Conservation (phyloP, 2,797 vertebrate genomes). For the Haliaeetus albicilla region DNA sequence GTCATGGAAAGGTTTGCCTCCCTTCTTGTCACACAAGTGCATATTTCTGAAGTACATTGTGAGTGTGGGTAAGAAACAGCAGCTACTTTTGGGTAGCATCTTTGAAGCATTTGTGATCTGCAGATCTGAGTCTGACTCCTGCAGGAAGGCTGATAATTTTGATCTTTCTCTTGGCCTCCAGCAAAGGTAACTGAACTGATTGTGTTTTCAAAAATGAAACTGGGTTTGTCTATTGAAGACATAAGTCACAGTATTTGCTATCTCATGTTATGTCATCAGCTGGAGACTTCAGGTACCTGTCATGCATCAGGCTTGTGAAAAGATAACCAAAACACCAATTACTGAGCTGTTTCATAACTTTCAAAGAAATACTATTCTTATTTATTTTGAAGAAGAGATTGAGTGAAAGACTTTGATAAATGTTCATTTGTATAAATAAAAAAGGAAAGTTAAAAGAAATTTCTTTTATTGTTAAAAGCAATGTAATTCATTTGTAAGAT, state of each 20-base stretch:
- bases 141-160: not conserved
- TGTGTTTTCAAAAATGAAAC: not conserved
- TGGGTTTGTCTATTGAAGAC: not conserved
- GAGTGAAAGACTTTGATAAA: not conserved
- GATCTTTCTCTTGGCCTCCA: not conserved
- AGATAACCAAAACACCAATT: not conserved
- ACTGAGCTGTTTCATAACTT: not conserved
- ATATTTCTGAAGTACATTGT: not conserved
- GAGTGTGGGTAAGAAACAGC: not conserved
- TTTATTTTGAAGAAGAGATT: not conserved
- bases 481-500: not conserved
- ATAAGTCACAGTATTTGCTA: not conserved
- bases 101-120: not conserved
- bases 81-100: not conserved
- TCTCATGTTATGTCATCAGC: not conserved
- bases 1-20: not conserved
- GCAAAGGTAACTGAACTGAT: not conserved
- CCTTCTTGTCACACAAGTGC: not conserved
- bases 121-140: not conserved
- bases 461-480: not conserved
- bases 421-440: not conserved
- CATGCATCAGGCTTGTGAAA: not conserved
- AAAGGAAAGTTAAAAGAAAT: not conserved
- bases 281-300: not conserved
- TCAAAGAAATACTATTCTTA: not conserved